A percentile compares a stretch with the other conserved stretches of the same genome.
Evolutionary conservation across 1,140 invertebrate genomes (phyloP).

Genomic region (Armadillidium nasatum): DNA sequence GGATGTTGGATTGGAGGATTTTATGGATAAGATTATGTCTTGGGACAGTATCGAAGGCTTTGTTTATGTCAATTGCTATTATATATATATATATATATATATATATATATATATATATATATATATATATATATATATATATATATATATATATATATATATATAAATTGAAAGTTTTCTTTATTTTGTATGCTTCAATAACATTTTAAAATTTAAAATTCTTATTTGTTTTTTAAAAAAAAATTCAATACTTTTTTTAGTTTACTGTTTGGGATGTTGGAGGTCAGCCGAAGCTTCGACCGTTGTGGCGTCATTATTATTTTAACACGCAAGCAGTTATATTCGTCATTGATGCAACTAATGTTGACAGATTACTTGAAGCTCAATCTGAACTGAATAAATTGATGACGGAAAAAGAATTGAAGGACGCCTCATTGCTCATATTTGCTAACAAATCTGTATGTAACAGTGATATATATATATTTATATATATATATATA

Average conservation of each 20-base stretch:
- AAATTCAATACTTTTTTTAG: conserved; percentile 43
- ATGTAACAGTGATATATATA: conserved; percentile 19
- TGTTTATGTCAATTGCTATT: too few relatives aligned
- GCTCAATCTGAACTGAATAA: conserved; percentile 56
- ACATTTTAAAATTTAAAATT: too few relatives aligned
- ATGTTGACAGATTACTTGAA: conserved; percentile 54
- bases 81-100: too few relatives aligned
- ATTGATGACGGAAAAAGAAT: conserved; percentile 54
- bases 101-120: too few relatives aligned
- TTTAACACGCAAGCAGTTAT: conserved; percentile 57
- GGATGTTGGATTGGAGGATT: too few relatives aligned
- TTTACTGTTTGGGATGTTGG: conserved; percentile 62
- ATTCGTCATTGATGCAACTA: conserved; percentile 57
- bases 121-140: too few relatives aligned
- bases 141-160: too few relatives aligned
- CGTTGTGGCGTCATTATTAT: conserved; percentile 60
- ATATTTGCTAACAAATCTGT: conserved; percentile 60
- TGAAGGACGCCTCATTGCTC: conserved; percentile 55
- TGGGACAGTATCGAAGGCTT: too few relatives aligned
- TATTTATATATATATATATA: conserved; percentile 11
- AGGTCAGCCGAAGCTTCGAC: conserved; percentile 58
- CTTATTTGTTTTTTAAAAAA: too few relatives aligned
- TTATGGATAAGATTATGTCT: too few relatives aligned
- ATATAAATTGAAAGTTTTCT: too few relatives aligned
- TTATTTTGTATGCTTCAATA: too few relatives aligned